These are phyloP conservation scores for Gopherus flavomarginatus DNA, from an alignment of 2,113 vertebrate genomes.

Conservation along the genomic window DNA sequence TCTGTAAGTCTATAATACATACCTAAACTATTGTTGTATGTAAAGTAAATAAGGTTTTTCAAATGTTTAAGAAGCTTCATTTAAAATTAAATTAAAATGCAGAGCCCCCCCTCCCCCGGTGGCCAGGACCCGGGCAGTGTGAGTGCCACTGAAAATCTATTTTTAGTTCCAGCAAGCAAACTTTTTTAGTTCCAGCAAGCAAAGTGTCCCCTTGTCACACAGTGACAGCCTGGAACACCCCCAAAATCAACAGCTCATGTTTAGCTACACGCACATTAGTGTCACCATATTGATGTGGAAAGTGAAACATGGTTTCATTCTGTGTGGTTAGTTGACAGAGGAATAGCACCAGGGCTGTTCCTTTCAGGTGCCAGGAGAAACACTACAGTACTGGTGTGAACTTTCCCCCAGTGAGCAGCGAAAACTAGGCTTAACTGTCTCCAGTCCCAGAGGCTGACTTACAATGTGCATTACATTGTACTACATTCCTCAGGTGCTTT, in stretches of 20 bases:
- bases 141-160: too few relatives aligned
- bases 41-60: too few relatives aligned
- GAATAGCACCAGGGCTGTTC: background rate
- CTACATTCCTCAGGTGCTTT: background rate
- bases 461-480: background rate
- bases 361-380: background rate
- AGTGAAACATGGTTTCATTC: background rate
- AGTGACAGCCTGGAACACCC: background rate
- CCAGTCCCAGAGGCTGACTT: background rate
- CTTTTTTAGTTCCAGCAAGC: conserved; percentile 12
- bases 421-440: background rate
- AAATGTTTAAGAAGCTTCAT: too few relatives aligned
- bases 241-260: background rate
- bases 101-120: too few relatives aligned
- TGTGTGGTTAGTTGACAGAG: background rate
- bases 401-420: background rate
- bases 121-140: too few relatives aligned
- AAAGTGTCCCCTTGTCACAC: background rate
- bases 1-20: too few relatives aligned
- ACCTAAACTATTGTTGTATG: too few relatives aligned
- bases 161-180: background rate
- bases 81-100: too few relatives aligned
- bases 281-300: background rate
- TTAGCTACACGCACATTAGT: background rate
- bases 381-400: background rate